phyloP scores from a whole-genome alignment of 2,113 vertebrate species.

The Pelobates fuscus region DNA sequence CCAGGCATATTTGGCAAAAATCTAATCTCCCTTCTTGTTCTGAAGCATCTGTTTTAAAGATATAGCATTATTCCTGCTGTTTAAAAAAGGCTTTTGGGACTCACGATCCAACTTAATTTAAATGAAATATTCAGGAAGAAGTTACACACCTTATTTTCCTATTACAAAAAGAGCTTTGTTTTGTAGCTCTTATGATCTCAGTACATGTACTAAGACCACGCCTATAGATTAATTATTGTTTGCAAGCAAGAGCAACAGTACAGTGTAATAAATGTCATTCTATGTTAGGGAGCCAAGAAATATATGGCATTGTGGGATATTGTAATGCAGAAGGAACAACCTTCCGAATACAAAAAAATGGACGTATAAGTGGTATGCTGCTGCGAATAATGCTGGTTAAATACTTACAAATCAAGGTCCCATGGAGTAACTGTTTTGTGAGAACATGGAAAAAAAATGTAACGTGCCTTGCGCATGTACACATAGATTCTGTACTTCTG shows the following conservation, averaged over 20 bases:
- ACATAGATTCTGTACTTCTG: too few species aligned
- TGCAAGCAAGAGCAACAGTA: slow-evolving; percentile 10
- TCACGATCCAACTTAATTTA: neutral
- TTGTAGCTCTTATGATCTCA: slow-evolving; percentile 33
- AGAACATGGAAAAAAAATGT: too few species aligned
- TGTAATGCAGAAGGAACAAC: neutral
- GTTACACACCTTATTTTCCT: slow-evolving; percentile 25
- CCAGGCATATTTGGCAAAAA: neutral
- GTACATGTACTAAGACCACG: slow-evolving; percentile 1
- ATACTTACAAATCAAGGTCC: neutral
- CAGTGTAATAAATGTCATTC: slow-evolving; percentile 2
- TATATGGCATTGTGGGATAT: neutral
- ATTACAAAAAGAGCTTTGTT: slow-evolving; percentile 12
- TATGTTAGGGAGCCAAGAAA: neutral
- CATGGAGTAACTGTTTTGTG: too few species aligned
- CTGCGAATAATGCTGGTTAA: neutral
- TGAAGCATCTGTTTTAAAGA: neutral
- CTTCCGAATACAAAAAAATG: slow-evolving; percentile 30
- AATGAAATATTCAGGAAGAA: slow-evolving; percentile 3
- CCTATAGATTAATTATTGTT: slow-evolving; percentile 29
- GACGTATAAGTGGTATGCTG: slow-evolving; percentile 8
- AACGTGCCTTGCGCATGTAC: too few species aligned
- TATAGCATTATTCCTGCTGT: neutral
- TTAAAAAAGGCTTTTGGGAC: neutral
- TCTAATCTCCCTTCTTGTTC: neutral